phyloP scores from a whole-genome alignment of 2,113 vertebrate genomes.

The crab-eating macaque (Macaca fascicularis) region T2T-MFA8v1.1 NC_088392.1:42277501-42278000 shows the following conservation, averaged over 20 bases:
- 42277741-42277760: background rate
- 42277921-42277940: background rate
- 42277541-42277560: background rate
- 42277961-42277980: background rate
- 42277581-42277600: background rate
- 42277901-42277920: background rate
- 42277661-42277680: background rate
- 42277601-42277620: background rate
- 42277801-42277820: background rate
- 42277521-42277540: background rate
- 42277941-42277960: background rate
- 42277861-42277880: background rate
- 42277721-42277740: background rate
- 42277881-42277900: background rate
- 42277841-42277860: background rate
- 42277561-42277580: background rate
- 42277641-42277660: background rate
- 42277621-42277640: background rate
- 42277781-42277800: background rate
- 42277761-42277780: background rate
- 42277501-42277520: background rate
- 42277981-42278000: background rate
- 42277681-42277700: background rate
- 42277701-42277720: background rate
- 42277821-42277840: background rate